Percentiles rank a stretch among this genome's conserved stretches.
These are phyloP conservation scores for Crepidodera aurea DNA, from an alignment of 2,888 invertebrate species.

Conservation along the genomic window DNA sequence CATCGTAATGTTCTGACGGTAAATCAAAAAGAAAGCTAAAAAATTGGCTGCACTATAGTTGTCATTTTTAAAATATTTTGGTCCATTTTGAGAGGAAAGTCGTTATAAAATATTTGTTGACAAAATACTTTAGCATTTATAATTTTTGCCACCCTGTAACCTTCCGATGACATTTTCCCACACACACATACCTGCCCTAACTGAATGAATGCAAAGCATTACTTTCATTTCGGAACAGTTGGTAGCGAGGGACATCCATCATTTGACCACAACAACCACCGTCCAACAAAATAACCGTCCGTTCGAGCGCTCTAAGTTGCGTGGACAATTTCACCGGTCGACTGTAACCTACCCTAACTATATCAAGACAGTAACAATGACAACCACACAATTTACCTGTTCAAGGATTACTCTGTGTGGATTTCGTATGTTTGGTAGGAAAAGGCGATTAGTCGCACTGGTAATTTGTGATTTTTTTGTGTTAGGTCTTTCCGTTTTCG, in stretches of 20 bases:
- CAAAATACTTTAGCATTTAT: too few species aligned
- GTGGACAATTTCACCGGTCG: slow-evolving; percentile 43
- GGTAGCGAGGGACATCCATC: slow-evolving; percentile 58
- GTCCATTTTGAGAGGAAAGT: too few species aligned
- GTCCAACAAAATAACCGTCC: slow-evolving; percentile 34
- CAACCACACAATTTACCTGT: slow-evolving; percentile 53
- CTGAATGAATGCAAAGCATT: slow-evolving; percentile 54
- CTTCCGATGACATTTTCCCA: slow-evolving; percentile 38
- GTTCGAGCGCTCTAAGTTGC: not conserved
- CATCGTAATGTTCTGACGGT: too few species aligned
- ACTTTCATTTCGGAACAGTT: slow-evolving; percentile 55
- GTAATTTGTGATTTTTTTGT: slow-evolving; percentile 48
- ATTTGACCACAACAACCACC: slow-evolving; percentile 59
- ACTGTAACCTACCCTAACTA: slow-evolving; percentile 58
- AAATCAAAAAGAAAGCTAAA: too few species aligned
- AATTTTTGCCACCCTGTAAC: not conserved
- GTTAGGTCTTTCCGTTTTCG: slow-evolving; percentile 36
- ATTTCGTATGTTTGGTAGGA: slow-evolving; percentile 42
- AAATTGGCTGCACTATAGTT: too few species aligned
- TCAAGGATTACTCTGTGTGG: slow-evolving; percentile 33
- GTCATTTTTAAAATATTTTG: too few species aligned
- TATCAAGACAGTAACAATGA: slow-evolving; percentile 55
- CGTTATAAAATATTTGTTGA: too few species aligned
- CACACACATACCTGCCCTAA: slow-evolving; percentile 46
- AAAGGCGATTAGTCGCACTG: slow-evolving; percentile 45